These are phyloP conservation scores for Monomorium pharaonis DNA, from an alignment of 1,140 invertebrate species.

Conservation along the genomic window DNA sequence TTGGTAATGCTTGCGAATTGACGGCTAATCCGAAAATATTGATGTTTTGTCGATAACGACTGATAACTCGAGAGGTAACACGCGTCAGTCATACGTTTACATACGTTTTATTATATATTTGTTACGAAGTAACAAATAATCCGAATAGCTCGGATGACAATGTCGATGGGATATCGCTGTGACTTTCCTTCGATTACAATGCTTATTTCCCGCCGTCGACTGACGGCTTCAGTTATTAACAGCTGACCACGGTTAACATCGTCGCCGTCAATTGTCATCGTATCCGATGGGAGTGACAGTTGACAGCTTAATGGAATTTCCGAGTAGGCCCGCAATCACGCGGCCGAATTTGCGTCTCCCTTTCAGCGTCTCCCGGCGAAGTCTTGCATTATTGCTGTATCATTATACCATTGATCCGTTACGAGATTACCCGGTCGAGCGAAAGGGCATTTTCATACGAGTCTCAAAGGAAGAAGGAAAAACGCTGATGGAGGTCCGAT, in stretches of 20 bases:
- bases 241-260: conserved; percentile 32
- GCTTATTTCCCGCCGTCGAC: not conserved
- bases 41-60: not conserved
- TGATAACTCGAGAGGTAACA: not conserved
- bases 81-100: not conserved
- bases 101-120: not conserved
- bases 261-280: conserved; percentile 67
- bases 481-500: conserved; percentile 5
- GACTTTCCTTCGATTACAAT: not conserved
- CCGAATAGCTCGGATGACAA: not conserved
- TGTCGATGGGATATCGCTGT: not conserved
- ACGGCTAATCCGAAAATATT: not conserved
- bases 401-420: conserved; percentile 17
- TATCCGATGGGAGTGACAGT: conserved; percentile 26
- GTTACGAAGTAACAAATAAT: conserved; percentile 16
- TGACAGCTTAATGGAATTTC: conserved; percentile 68
- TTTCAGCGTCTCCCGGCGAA: not conserved
- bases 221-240: conserved; percentile 61
- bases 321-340: conserved; percentile 39
- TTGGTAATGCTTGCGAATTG: not conserved
- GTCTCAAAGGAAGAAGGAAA: not conserved
- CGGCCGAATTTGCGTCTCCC: conserved; percentile 13
- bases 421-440: conserved; percentile 9
- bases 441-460: not conserved
- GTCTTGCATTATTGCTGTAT: conserved; percentile 41